A percentile compares a stretch with the other conserved stretches of the same genome.
These are phyloP conservation scores for Holothuria leucospilota DNA, from an alignment of 53 echinoderm and acorn worm species.

Conservation along the genomic window DNA sequence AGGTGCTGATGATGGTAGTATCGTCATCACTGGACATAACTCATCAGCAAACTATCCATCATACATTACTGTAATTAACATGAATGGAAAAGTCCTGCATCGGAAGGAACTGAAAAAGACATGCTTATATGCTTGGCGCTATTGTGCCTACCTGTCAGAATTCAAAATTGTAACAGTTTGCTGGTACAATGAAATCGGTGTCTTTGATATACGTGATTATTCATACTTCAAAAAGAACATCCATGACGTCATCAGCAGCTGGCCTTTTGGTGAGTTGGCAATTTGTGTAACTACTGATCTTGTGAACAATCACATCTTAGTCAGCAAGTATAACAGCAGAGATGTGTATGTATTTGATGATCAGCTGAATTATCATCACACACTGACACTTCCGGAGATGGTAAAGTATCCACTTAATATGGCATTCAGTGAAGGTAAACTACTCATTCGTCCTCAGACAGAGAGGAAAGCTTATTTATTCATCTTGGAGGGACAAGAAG, in stretches of 20 bases:
- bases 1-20: too few relatives aligned
- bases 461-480: not conserved
- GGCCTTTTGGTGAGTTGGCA: not conserved
- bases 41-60: too few relatives aligned
- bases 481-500: not conserved
- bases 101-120: too few relatives aligned
- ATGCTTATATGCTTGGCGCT: not conserved
- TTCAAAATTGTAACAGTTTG: conserved; percentile 3
- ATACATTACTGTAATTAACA: too few relatives aligned
- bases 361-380: not conserved
- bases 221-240: not conserved
- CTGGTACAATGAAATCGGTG: not conserved
- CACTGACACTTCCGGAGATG: not conserved
- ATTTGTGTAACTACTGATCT: not conserved
- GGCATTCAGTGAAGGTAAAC: not conserved
- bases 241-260: not conserved
- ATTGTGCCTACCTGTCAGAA: not conserved
- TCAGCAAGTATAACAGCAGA: not conserved
- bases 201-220: not conserved
- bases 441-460: not conserved
- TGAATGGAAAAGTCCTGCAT: too few relatives aligned
- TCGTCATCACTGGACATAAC: too few relatives aligned
- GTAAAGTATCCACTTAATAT: not conserved
- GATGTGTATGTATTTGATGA: conserved; percentile 8
- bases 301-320: not conserved